Conservation (phyloP, 2,113 vertebrate genomes). For the Tachysurus fulvidraco region DNA sequence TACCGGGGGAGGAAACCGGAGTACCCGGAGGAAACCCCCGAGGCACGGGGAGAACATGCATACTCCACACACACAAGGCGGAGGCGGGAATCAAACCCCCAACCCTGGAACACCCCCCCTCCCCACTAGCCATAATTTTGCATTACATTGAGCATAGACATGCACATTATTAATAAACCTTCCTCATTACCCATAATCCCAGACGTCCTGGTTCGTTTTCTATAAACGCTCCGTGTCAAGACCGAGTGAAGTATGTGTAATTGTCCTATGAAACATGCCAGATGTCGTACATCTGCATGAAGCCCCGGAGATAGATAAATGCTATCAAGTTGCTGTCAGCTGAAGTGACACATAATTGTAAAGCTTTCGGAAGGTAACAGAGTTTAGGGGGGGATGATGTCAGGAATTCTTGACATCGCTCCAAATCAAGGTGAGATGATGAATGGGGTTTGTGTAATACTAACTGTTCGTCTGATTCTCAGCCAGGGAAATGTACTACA, state of each 20-base stretch:
- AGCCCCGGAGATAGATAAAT: constrained; percentile 20
- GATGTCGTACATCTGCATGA: constrained; percentile 10
- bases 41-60: too few relatives aligned
- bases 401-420: constrained; percentile 2
- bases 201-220: neutral
- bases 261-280: neutral
- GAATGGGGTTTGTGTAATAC: neutral
- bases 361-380: constrained; percentile 24
- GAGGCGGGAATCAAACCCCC: too few relatives aligned
- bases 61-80: too few relatives aligned
- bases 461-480: neutral
- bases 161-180: constrained; percentile 33
- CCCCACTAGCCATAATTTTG: neutral
- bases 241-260: neutral
- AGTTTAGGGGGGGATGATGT: neutral
- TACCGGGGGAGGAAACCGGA: too few relatives aligned
- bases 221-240: constrained; percentile 15
- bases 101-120: too few relatives aligned
- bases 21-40: too few relatives aligned
- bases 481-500: neutral
- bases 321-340: constrained; percentile 31
- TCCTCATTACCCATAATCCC: constrained; percentile 46
- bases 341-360: neutral
- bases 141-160: neutral
- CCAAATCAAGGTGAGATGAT: constrained; percentile 15